Evolutionary conservation across 2,797 vertebrate genomes (phyloP).

Genomic region (Serranus cabrilla): DNA sequence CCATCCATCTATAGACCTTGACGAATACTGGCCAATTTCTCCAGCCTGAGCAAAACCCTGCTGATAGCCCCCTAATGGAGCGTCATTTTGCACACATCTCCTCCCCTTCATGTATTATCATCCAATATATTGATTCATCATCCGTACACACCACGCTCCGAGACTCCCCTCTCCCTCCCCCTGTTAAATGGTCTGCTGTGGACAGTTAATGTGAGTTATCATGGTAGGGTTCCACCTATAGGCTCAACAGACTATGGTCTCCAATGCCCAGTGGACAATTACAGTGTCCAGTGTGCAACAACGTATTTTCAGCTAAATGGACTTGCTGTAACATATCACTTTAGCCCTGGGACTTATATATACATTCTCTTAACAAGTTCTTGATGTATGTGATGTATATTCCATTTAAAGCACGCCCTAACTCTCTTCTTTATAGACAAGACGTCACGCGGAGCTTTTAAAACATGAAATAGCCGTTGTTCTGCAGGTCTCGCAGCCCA

Average conservation of each 20-base stretch:
- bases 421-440: conserved; percentile 81
- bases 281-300: conserved; percentile 74
- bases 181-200: conserved; percentile 73
- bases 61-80: conserved; percentile 68
- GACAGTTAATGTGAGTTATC: conserved; percentile 82
- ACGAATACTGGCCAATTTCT: conserved; percentile 42
- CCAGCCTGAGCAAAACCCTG: conserved; percentile 33
- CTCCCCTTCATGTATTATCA: conserved; percentile 68
- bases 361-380: conserved; percentile 85
- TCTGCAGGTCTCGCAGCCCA: conserved; percentile 58
- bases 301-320: conserved; percentile 85
- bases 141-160: conserved; percentile 55
- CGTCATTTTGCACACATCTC: conserved; percentile 56
- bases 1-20: conserved; percentile 46
- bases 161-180: conserved; percentile 37
- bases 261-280: conserved; percentile 78
- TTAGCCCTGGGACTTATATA: conserved; percentile 77
- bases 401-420: conserved; percentile 75
- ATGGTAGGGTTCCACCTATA: conserved; percentile 58
- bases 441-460: conserved; percentile 73
- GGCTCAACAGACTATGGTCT: conserved; percentile 60
- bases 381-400: conserved; percentile 84
- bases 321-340: conserved; percentile 77
- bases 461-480: conserved; percentile 78
- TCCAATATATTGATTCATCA: conserved; percentile 80